Percentiles rank a stretch among this genome's conserved stretches.
These are phyloP conservation scores for Ctenosaura bakeri DNA, from an alignment of 2,797 vertebrate species.

Conservation along the genomic window DNA sequence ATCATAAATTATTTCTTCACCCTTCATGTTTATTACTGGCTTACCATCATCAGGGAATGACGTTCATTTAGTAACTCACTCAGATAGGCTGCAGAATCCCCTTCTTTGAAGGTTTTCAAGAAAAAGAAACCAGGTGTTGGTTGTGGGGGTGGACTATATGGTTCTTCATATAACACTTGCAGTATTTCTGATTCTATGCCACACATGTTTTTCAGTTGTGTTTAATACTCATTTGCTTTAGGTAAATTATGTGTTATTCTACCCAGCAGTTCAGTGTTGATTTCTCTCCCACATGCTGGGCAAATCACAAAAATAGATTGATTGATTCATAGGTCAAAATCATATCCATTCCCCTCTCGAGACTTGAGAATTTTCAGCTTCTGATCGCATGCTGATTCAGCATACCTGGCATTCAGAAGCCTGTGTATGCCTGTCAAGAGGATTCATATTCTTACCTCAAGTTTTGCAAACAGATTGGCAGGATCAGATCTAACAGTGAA, in stretches of 20 bases:
- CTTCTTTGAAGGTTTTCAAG: background rate
- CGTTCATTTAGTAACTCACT: background rate
- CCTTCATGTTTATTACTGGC: background rate
- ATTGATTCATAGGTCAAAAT: slow-evolving; percentile 18
- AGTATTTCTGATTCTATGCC: background rate
- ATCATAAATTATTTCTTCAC: background rate
- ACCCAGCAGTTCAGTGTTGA: slow-evolving; percentile 8
- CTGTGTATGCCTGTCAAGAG: background rate
- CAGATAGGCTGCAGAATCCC: background rate
- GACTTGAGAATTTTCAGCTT: slow-evolving; percentile 4
- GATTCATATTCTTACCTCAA: background rate
- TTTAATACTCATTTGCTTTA: slow-evolving; percentile 11
- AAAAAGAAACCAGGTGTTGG: background rate
- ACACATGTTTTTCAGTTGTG: background rate
- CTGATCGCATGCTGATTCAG: slow-evolving; percentile 14
- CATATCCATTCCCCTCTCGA: background rate
- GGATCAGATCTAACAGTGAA: background rate
- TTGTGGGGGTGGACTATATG: background rate
- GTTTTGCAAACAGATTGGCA: background rate
- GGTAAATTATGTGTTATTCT: background rate
- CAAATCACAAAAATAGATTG: slow-evolving; percentile 13
- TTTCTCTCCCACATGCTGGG: background rate
- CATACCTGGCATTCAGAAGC: background rate
- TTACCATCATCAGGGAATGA: background rate
- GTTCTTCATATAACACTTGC: background rate